phyloP scores from a whole-genome alignment of 1,140 invertebrate species.

The Scaptodrosophila lebanonensis region DNA sequence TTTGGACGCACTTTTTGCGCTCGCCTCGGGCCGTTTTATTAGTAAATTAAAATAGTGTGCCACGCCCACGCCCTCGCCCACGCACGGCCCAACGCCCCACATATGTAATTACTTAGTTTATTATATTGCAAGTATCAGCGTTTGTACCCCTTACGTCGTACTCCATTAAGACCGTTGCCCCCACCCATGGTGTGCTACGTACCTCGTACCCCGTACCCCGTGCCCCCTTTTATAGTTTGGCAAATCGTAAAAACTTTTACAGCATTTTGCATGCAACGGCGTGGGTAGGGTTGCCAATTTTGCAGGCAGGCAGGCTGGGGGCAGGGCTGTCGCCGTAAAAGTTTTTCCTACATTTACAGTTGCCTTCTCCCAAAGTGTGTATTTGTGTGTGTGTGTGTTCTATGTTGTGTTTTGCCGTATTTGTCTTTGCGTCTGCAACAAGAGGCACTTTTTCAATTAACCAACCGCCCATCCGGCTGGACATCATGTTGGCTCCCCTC shows the following conservation, averaged over 20 bases:
- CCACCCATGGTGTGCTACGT: no score
- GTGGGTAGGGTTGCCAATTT: background rate
- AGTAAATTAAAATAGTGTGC: slow-evolving; percentile 64
- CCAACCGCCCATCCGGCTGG: slow-evolving; percentile 17
- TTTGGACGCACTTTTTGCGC: slow-evolving; percentile 69
- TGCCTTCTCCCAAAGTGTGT: no score
- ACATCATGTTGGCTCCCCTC: background rate
- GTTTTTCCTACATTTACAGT: slow-evolving; percentile 41
- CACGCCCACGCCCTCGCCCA: slow-evolving; percentile 16
- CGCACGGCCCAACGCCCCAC: slow-evolving; percentile 30
- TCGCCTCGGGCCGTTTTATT: slow-evolving; percentile 50
- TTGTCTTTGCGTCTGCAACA: no score
- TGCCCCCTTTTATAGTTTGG: slow-evolving; percentile 66
- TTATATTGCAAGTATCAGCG: slow-evolving; percentile 65
- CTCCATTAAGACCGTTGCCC: background rate
- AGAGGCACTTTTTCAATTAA: slow-evolving; percentile 65
- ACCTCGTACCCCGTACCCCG: background rate
- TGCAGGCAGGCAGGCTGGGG: slow-evolving; percentile 21
- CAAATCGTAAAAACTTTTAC: slow-evolving; percentile 74
- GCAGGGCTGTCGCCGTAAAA: slow-evolving; percentile 65
- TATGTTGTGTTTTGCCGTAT: slow-evolving; percentile 57
- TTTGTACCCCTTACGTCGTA: background rate
- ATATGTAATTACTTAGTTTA: slow-evolving; percentile 71
- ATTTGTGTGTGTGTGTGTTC: slow-evolving; percentile 19
- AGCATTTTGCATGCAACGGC: slow-evolving; percentile 62